Conservation (phyloP, 92 coral and sea anemone genomes). For the Epizoanthus rinbou region DNA sequence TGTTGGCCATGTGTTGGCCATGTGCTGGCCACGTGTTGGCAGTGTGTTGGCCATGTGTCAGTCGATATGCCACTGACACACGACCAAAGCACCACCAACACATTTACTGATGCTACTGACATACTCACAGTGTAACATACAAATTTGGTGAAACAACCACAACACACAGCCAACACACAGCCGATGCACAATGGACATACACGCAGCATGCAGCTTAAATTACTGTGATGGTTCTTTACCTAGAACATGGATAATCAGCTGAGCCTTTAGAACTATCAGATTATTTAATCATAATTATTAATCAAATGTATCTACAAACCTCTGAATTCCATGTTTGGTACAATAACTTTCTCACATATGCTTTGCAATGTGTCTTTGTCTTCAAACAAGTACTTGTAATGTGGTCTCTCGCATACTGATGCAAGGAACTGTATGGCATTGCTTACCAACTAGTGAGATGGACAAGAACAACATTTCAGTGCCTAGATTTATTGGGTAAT, state of each 20-base stretch:
- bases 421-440: slow-evolving; percentile 97
- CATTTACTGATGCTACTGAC: too few relatives aligned
- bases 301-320: slow-evolving; percentile 49
- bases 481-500: background rate
- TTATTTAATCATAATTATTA: background rate
- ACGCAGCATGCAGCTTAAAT: too few relatives aligned
- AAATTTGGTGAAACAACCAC: background rate
- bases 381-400: slow-evolving; percentile 91
- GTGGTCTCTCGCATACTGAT: slow-evolving; percentile 91
- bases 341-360: slow-evolving; percentile 94
- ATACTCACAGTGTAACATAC: too few relatives aligned
- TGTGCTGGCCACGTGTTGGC: too few relatives aligned
- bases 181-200: too few relatives aligned
- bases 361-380: slow-evolving; percentile 85
- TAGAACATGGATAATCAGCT: too few relatives aligned
- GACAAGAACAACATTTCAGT: background rate
- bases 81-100: too few relatives aligned
- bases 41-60: too few relatives aligned
- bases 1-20: too few relatives aligned
- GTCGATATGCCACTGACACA: too few relatives aligned
- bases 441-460: slow-evolving; percentile 80
- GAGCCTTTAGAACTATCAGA: background rate
- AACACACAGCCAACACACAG: background rate
- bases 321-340: slow-evolving; percentile 97
- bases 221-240: too few relatives aligned